Conservation (phyloP, 2,888 invertebrate genomes). For the Tetheella fluctuosa region DNA sequence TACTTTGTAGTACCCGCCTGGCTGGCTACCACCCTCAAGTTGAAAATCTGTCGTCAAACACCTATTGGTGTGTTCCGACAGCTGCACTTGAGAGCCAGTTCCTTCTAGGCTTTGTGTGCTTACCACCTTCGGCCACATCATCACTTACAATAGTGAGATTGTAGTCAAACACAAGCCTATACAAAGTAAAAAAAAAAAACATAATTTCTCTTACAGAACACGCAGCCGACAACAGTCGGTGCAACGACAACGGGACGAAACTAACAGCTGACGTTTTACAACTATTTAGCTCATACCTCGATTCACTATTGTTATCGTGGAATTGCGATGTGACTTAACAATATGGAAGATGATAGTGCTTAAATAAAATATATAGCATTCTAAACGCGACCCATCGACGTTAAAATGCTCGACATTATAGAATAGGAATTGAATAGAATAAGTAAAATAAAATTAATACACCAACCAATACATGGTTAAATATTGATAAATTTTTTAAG, state of each 20-base stretch:
- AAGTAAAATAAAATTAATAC: constrained; percentile 71
- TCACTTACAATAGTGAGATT: no score
- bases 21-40: no score
- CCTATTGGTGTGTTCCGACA: no score
- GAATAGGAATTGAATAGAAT: constrained; percentile 82
- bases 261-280: constrained; percentile 20
- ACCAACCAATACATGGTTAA: constrained; percentile 75
- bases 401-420: constrained; percentile 60
- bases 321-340: constrained; percentile 52
- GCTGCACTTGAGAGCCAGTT: no score
- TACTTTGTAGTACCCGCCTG: no score
- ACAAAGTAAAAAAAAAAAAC: neutral
- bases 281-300: constrained; percentile 29
- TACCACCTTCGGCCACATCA: no score
- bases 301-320: constrained; percentile 37
- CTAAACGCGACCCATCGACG: constrained; percentile 14
- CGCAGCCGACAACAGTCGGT: constrained; percentile 31
- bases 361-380: neutral
- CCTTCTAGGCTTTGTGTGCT: no score
- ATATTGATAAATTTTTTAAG: constrained; percentile 69
- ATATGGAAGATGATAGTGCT: constrained; percentile 51
- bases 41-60: no score
- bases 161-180: no score
- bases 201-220: constrained; percentile 42
- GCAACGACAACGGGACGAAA: constrained; percentile 36